Percentiles rank a stretch among this genome's conserved stretches.
phyloP scores from a whole-genome alignment of 2,888 invertebrate species.

The Sinohyriopsis cumingii region DNA sequence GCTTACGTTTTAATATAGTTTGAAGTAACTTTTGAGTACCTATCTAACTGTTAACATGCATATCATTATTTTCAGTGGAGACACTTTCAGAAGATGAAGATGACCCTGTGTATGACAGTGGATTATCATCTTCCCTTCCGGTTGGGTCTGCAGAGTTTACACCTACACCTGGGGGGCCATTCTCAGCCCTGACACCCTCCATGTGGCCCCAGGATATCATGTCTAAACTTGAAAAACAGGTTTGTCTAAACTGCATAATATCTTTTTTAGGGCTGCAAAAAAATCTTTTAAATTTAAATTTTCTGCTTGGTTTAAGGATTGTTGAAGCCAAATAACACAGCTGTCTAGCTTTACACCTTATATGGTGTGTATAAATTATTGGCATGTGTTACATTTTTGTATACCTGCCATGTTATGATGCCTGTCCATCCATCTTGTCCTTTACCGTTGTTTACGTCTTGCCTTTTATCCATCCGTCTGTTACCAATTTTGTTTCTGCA shows the following conservation, averaged over 20 bases:
- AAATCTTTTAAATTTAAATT: neutral
- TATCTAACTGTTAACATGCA: neutral
- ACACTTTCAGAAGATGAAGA: conserved; percentile 82
- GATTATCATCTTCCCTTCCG: conserved; percentile 79
- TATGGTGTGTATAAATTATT: no score
- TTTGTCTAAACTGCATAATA: conserved; percentile 28
- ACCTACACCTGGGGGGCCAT: conserved; percentile 82
- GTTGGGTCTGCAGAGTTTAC: conserved; percentile 57
- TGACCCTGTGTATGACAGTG: conserved; percentile 59
- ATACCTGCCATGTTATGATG: no score
- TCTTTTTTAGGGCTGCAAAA: neutral
- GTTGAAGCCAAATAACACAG: neutral
- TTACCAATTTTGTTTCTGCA: no score
- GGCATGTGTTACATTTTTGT: no score
- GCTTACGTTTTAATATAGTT: no score
- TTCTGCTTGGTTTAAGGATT: neutral
- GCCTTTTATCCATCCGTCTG: no score
- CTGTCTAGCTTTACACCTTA: neutral
- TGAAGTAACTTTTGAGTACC: no score
- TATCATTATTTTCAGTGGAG: conserved; percentile 64
- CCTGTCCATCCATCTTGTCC: no score
- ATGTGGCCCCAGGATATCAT: conserved; percentile 98
- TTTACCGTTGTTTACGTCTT: no score
- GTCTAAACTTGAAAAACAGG: conserved; percentile 77
- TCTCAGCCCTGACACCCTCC: conserved; percentile 93